Conservation (phyloP, 2,797 vertebrate genomes). For the Anguilla megastoma region DNA sequence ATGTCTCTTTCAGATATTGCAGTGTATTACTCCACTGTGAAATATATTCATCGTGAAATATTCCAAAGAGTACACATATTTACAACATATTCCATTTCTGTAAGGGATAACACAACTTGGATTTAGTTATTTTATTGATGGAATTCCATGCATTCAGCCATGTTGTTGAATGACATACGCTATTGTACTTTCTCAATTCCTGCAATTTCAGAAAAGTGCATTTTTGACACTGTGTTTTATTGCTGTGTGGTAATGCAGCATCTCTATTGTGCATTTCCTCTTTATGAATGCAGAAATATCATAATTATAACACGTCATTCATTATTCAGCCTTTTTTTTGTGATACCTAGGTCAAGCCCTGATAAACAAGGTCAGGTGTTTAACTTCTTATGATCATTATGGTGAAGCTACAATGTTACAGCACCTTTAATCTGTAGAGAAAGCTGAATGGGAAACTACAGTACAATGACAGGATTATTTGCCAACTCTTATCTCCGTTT, state of each 20-base stretch:
- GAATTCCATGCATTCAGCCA: neutral
- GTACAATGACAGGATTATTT: slow-evolving; percentile 25
- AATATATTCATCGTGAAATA: neutral
- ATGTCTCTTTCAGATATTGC: neutral
- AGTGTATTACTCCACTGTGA: neutral
- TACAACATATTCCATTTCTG: neutral
- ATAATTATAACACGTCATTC: neutral
- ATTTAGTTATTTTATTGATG: neutral
- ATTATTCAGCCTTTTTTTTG: neutral
- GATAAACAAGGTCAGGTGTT: neutral
- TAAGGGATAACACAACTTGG: neutral
- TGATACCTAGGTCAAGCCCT: neutral
- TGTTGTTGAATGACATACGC: neutral
- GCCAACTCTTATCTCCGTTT: slow-evolving; percentile 7
- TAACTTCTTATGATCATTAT: neutral
- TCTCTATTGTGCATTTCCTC: neutral
- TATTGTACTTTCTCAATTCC: neutral
- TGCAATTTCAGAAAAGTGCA: neutral
- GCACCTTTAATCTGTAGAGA: slow-evolving; percentile 3
- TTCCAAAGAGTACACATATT: neutral
- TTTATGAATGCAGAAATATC: neutral
- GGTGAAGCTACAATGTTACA: slow-evolving; percentile 3
- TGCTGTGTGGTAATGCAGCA: neutral
- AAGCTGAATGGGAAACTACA: neutral
- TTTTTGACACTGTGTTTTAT: neutral